Evolutionary conservation across 2,113 vertebrate genomes (phyloP).

Genomic region (Urocitellus parryii): DNA sequence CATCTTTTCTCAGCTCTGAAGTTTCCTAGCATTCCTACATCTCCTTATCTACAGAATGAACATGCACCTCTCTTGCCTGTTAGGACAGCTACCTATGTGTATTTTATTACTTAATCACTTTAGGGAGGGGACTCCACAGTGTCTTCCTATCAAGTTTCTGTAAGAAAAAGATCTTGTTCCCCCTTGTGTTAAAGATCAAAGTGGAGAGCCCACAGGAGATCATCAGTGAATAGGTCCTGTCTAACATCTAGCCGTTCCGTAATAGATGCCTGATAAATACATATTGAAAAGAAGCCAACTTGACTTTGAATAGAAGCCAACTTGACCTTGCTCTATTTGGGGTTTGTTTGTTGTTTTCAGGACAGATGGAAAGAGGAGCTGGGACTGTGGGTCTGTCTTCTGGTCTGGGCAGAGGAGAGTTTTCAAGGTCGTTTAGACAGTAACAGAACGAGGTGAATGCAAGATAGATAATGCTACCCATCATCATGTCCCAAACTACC

Average conservation of each 20-base stretch:
- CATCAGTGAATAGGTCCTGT: neutral
- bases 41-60: neutral
- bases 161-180: conserved; percentile 33
- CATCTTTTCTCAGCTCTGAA: neutral
- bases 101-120: neutral
- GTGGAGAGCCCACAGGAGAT: neutral
- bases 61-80: neutral
- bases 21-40: neutral
- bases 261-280: neutral
- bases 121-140: neutral
- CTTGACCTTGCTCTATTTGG: neutral
- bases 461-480: too few species aligned
- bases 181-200: neutral
- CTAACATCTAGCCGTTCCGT: neutral
- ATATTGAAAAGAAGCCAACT: neutral
- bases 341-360: neutral
- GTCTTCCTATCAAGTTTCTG: neutral
- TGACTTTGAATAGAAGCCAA: neutral
- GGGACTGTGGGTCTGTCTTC: neutral
- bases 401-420: neutral
- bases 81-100: neutral
- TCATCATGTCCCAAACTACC: neutral
- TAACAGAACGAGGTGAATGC: neutral
- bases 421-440: neutral
- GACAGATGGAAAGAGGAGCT: neutral